Conservation (phyloP, 1,140 invertebrate species). For the Ylistrum balloti region DNA sequence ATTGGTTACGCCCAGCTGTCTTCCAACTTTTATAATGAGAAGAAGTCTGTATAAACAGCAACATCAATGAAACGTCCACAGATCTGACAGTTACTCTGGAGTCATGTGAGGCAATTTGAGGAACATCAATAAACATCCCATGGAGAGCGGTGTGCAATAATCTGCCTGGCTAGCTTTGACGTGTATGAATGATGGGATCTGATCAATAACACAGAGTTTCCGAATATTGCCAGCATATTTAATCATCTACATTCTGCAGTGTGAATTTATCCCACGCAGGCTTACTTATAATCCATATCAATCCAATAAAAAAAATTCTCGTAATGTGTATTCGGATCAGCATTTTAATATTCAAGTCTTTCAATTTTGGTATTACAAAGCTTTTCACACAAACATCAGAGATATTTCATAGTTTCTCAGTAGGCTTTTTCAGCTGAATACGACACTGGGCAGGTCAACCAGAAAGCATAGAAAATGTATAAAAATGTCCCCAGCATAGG, state of each 20-base stretch:
- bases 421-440: not conserved
- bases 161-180: not conserved
- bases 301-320: not conserved
- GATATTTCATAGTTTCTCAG: not conserved
- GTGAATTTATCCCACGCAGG: not conserved
- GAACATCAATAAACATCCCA: not conserved
- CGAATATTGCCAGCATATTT: not conserved
- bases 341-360: not conserved
- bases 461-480: not conserved
- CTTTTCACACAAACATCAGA: not conserved
- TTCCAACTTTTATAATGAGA: too few relatives aligned
- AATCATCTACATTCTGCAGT: not conserved
- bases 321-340: not conserved
- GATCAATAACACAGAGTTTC: not conserved
- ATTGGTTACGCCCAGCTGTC: too few relatives aligned
- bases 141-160: not conserved
- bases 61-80: too few relatives aligned
- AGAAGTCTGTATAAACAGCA: too few relatives aligned
- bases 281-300: not conserved
- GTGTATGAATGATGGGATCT: not conserved
- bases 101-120: not conserved
- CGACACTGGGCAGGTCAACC: not conserved
- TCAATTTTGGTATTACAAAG: not conserved
- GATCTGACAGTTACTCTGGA: too few relatives aligned
- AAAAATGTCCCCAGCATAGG: not conserved